These are phyloP conservation scores for Oreochromis spilurus DNA, from an alignment of 2,113 vertebrate genomes.

Conservation along the genomic window DNA sequence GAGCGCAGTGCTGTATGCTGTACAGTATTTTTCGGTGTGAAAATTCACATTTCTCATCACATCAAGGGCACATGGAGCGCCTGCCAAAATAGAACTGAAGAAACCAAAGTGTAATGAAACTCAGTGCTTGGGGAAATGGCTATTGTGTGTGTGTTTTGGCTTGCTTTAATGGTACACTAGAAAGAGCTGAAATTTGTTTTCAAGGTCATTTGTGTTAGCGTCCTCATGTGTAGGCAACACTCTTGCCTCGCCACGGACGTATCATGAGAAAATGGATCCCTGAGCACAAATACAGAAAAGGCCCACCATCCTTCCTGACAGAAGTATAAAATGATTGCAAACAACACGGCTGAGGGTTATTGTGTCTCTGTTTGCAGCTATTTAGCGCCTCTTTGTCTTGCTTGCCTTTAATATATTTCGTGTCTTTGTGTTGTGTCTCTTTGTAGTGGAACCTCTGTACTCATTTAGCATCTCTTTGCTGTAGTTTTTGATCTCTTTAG, in stretches of 20 bases:
- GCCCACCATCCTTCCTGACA: background rate
- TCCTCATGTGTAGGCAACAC: background rate
- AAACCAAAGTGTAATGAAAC: slow-evolving; percentile 48
- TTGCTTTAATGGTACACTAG: slow-evolving; percentile 20
- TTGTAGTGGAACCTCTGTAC: background rate
- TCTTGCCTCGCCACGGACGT: background rate
- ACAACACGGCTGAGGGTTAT: background rate
- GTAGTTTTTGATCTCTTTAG: background rate
- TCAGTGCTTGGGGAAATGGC: slow-evolving; percentile 38
- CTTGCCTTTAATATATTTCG: background rate
- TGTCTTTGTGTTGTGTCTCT: background rate
- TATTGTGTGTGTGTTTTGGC: slow-evolving; percentile 33
- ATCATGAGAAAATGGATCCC: background rate
- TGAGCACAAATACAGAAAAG: background rate
- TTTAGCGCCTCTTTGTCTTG: background rate
- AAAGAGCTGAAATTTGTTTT: slow-evolving; percentile 27
- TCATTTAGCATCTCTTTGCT: background rate
- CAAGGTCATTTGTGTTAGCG: slow-evolving; percentile 43
- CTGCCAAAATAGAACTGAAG: slow-evolving; percentile 39
- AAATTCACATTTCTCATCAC: slow-evolving; percentile 49
- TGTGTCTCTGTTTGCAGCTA: background rate
- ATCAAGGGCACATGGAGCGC: slow-evolving; percentile 42
- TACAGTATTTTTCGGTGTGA: background rate
- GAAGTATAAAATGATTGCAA: background rate
- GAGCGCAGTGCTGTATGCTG: background rate